A percentile compares a stretch with the other conserved stretches of the same genome.
Evolutionary conservation across 1,140 invertebrate species (phyloP).

Genomic region (Caenorhabditis briggsae): DNA sequence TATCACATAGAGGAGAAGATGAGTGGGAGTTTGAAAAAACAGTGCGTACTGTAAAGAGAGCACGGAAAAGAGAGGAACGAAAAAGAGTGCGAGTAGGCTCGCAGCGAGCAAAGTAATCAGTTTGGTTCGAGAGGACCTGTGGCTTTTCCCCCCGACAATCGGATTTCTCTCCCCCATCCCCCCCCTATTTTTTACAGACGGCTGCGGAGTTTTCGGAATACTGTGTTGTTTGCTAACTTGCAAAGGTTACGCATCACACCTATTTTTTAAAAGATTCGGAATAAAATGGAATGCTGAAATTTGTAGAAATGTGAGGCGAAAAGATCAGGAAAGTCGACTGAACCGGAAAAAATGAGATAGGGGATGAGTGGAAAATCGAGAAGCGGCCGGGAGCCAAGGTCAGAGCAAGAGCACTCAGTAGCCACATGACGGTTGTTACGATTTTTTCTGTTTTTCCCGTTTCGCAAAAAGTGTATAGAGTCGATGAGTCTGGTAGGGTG

Average conservation of each 20-base stretch:
- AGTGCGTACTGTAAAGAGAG: conserved; percentile 28
- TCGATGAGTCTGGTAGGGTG: not conserved
- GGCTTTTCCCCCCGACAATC: not conserved
- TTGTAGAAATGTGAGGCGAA: too few relatives aligned
- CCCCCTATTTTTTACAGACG: not conserved
- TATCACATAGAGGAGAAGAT: conserved; percentile 53
- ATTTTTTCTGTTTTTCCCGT: conserved; percentile 4
- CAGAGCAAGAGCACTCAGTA: not conserved
- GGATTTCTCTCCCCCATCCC: not conserved
- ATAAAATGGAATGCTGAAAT: not conserved
- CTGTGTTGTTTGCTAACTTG: conserved; percentile 18
- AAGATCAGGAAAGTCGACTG: not conserved
- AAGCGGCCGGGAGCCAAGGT: not conserved
- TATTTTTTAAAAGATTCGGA: not conserved
- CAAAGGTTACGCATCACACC: not conserved
- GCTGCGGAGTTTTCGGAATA: not conserved
- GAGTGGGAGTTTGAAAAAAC: conserved; percentile 40
- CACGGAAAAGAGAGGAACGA: not conserved
- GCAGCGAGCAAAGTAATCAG: conserved; percentile 52
- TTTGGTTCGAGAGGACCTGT: conserved; percentile 45
- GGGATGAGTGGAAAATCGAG: not conserved
- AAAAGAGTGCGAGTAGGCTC: not conserved
- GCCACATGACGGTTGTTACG: conserved; percentile 41
- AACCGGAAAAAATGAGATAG: not conserved
- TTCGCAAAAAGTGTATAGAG: not conserved